These are phyloP conservation scores for Semnornis frantzii DNA, from an alignment of 2,113 vertebrate species.

Conservation along the genomic window DNA sequence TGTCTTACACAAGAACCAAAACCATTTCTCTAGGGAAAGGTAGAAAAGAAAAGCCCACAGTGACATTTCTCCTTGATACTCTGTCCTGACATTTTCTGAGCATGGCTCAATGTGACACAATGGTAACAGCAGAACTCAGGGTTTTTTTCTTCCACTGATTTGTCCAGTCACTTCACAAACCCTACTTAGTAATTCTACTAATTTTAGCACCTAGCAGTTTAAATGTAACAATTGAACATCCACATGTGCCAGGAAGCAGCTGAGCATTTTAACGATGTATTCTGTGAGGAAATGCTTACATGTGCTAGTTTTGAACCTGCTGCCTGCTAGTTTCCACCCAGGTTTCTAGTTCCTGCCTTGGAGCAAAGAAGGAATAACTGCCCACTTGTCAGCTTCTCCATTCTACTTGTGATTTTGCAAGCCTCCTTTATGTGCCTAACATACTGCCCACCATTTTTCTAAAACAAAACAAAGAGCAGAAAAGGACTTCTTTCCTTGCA, in stretches of 20 bases:
- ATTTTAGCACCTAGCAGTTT: neutral
- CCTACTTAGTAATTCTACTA: neutral
- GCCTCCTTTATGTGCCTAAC: neutral
- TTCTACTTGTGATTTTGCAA: neutral
- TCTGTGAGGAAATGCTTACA: neutral
- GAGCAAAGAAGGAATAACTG: neutral
- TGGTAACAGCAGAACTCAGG: fast-evolving
- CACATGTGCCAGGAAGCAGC: neutral
- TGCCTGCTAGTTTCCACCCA: neutral
- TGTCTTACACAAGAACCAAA: neutral
- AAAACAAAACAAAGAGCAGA: neutral
- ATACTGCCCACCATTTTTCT: neutral
- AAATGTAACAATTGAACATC: neutral
- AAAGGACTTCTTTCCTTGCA: neutral
- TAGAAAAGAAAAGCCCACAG: neutral
- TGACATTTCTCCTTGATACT: neutral
- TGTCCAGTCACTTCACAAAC: neutral
- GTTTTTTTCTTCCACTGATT: neutral
- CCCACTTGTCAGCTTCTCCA: neutral
- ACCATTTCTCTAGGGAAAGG: neutral
- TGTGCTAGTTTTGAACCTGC: neutral
- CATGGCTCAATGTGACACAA: neutral
- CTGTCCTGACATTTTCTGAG: neutral
- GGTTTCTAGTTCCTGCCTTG: neutral
- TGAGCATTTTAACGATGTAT: neutral